phyloP scores from a whole-genome alignment of 2,797 vertebrate species.

The Falco biarmicus region DNA sequence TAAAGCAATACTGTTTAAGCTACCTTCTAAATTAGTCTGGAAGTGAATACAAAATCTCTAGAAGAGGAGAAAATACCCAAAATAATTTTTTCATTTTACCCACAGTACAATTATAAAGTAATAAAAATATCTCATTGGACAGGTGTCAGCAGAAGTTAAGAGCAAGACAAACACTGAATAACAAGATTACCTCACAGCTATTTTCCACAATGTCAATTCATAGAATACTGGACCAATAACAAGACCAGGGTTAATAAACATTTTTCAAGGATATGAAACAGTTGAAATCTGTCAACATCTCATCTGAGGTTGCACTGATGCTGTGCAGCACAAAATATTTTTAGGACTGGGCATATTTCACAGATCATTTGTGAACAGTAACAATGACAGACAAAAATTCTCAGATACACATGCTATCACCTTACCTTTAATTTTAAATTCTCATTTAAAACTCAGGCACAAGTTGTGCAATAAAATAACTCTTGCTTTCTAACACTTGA shows the following conservation, averaged over 20 bases:
- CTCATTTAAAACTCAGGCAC: background rate
- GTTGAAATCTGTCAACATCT: background rate
- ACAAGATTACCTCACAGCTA: background rate
- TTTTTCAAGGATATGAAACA: background rate
- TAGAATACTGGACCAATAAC: background rate
- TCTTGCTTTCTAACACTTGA: background rate
- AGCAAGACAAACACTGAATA: background rate
- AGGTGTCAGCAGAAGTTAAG: slow-evolving; percentile 17
- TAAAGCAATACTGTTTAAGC: slow-evolving; percentile 62
- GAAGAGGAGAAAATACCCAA: slow-evolving; percentile 23
- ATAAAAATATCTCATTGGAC: slow-evolving; percentile 17
- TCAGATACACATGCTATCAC: background rate
- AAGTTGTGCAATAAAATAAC: background rate
- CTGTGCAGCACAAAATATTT: background rate
- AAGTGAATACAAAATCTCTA: slow-evolving; percentile 25
- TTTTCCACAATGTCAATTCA: background rate
- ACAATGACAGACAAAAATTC: background rate
- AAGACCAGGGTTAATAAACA: background rate
- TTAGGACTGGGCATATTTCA: background rate
- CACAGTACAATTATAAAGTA: background rate
- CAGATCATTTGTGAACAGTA: background rate
- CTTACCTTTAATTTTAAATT: background rate
- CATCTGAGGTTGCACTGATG: background rate
- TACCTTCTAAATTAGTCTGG: slow-evolving; percentile 53
- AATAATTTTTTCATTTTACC: background rate